Percentiles rank a stretch among this genome's conserved stretches.
phyloP scores from a whole-genome alignment of 2,888 invertebrate species.

The Drosophila suboccidentalis region DNA sequence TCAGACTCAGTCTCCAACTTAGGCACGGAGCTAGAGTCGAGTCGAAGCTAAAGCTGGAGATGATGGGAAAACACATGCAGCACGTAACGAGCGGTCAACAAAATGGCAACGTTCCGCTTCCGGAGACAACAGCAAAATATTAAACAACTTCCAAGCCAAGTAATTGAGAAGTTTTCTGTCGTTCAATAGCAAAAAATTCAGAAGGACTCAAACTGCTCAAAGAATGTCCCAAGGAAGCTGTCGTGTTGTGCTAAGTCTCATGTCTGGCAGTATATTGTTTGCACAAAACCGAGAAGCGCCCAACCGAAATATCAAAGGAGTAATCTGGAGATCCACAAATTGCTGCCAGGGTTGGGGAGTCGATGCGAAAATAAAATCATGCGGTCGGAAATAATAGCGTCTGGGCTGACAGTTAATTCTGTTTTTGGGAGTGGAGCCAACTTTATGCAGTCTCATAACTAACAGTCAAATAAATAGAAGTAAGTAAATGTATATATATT shows the following conservation, averaged over 20 bases:
- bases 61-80: conserved; percentile 70
- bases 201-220: conserved; percentile 24
- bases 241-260: conserved; percentile 33
- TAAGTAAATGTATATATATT: conserved; percentile 22
- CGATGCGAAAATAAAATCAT: conserved; percentile 75
- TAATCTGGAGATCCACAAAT: conserved; percentile 46
- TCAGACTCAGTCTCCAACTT: conserved; percentile 1
- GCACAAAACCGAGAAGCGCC: conserved; percentile 59
- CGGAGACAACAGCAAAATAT: conserved; percentile 65
- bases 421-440: conserved; percentile 45
- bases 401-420: conserved; percentile 66
- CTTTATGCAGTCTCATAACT: conserved; percentile 64
- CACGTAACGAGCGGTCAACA: conserved; percentile 80
- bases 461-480: conserved; percentile 30
- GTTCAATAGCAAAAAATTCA: conserved; percentile 47
- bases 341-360: conserved; percentile 10
- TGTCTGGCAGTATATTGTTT: conserved; percentile 67
- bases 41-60: conserved; percentile 6
- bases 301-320: conserved; percentile 76
- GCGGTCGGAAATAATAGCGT: conserved; percentile 82
- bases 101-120: conserved; percentile 38
- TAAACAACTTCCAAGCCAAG: conserved; percentile 62
- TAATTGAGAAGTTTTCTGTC: conserved; percentile 60
- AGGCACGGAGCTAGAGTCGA: background rate
- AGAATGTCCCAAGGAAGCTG: conserved; percentile 34